phyloP scores from a whole-genome alignment of 2,797 vertebrate genomes.

The Coregonus suidteri region DNA sequence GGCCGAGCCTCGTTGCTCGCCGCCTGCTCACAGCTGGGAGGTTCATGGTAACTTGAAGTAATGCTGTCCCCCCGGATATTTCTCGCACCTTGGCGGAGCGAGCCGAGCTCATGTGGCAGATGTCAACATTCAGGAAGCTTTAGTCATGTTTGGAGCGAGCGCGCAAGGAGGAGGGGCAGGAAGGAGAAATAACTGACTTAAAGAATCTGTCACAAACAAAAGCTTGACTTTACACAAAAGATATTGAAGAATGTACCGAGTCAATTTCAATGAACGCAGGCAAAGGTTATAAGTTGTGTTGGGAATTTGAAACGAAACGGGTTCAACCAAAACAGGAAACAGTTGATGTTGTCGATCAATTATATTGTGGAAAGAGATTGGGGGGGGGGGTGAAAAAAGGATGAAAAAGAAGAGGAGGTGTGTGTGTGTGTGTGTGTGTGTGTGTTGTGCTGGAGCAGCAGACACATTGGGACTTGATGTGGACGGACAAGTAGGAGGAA shows the following conservation, averaged over 20 bases:
- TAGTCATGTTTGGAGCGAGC: slow-evolving; percentile 22
- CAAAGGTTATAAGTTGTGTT: not conserved
- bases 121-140: slow-evolving; percentile 67
- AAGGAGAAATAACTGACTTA: slow-evolving; percentile 58
- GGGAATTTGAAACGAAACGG: not conserved
- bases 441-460: slow-evolving; percentile 40
- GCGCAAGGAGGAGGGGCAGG: not conserved
- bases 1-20: slow-evolving; percentile 62
- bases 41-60: slow-evolving; percentile 71
- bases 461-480: slow-evolving; percentile 64
- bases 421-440: not conserved
- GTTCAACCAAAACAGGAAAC: not conserved
- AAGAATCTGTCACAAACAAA: not conserved
- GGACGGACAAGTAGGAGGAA: slow-evolving; percentile 55
- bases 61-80: slow-evolving; percentile 70
- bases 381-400: not conserved
- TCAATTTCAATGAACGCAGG: not conserved
- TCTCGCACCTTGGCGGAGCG: slow-evolving; percentile 61
- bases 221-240: not conserved
- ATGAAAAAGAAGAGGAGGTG: not conserved
- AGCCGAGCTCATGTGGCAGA: slow-evolving; percentile 78
- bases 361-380: not conserved
- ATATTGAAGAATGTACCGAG: too few species aligned
- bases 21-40: slow-evolving; percentile 70
- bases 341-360: not conserved